phyloP scores from a whole-genome alignment of 2,113 vertebrate genomes.

The Rallus limicola region DNA sequence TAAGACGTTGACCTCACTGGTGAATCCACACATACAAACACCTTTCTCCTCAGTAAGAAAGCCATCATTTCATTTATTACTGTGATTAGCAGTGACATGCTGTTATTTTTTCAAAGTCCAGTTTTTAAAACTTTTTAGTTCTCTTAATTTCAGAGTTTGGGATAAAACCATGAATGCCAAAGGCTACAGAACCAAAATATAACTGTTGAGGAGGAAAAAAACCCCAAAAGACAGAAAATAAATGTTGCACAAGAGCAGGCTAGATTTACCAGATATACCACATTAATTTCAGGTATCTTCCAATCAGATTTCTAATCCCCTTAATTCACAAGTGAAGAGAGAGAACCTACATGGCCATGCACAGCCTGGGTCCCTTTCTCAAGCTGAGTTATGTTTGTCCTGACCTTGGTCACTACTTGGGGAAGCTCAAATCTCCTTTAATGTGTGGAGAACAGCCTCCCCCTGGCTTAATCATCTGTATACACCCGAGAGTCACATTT shows the following conservation, averaged over 20 bases:
- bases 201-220: not conserved
- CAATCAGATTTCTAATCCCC: not conserved
- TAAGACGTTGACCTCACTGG: not conserved
- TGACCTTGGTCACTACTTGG: not conserved
- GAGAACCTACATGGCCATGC: fast-evolving
- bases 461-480: not conserved
- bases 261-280: not conserved
- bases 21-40: not conserved
- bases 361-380: not conserved
- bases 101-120: not conserved
- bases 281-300: not conserved
- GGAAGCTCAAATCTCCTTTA: not conserved
- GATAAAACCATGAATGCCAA: not conserved
- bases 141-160: not conserved
- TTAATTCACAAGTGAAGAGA: not conserved
- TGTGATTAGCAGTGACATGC: not conserved
- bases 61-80: not conserved
- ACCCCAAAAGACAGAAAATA: not conserved
- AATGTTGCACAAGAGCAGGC: not conserved
- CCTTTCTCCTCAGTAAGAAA: not conserved
- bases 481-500: not conserved
- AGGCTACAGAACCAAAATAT: not conserved
- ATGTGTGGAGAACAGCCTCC: fast-evolving
- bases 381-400: not conserved
- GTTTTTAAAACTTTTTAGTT: not conserved